A percentile compares a stretch with the other conserved stretches of the same genome.
phyloP scores from a whole-genome alignment of 2,888 invertebrate species.

The Orchesellides sinensis region DNA sequence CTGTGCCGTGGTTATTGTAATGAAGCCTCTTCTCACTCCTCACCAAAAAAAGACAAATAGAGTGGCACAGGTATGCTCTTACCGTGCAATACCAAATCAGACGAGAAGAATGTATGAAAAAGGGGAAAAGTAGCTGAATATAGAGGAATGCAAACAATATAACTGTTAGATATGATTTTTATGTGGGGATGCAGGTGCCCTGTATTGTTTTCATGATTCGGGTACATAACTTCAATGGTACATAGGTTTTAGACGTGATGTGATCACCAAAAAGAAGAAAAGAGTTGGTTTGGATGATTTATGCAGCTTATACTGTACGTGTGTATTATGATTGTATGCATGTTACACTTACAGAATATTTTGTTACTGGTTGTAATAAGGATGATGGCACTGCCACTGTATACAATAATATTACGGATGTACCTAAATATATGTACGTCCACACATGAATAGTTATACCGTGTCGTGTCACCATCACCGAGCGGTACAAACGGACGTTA shows the following conservation, averaged over 20 bases:
- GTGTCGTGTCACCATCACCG: background rate
- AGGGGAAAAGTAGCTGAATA: too few species aligned
- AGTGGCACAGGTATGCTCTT: too few species aligned
- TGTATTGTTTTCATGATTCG: too few species aligned
- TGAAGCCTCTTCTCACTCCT: too few species aligned
- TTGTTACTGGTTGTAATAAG: background rate
- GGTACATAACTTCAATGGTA: background rate
- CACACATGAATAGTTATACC: background rate
- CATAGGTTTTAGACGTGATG: background rate
- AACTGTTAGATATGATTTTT: too few species aligned
- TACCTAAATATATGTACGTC: background rate
- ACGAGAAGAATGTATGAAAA: too few species aligned
- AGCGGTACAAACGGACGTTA: background rate
- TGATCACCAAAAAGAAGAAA: background rate
- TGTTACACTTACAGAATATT: background rate
- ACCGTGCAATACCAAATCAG: too few species aligned
- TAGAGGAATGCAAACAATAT: too few species aligned
- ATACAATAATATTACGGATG: background rate
- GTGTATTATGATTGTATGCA: background rate
- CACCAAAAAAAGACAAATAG: too few species aligned
- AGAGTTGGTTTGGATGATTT: conserved; percentile 20
- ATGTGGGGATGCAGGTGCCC: too few species aligned
- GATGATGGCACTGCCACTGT: background rate
- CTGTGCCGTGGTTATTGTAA: too few species aligned
- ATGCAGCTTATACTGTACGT: background rate